Percentiles rank a stretch among this genome's conserved stretches.
phyloP scores from a whole-genome alignment of 1,140 invertebrate species.

The Bilobella aurantiaca region DNA sequence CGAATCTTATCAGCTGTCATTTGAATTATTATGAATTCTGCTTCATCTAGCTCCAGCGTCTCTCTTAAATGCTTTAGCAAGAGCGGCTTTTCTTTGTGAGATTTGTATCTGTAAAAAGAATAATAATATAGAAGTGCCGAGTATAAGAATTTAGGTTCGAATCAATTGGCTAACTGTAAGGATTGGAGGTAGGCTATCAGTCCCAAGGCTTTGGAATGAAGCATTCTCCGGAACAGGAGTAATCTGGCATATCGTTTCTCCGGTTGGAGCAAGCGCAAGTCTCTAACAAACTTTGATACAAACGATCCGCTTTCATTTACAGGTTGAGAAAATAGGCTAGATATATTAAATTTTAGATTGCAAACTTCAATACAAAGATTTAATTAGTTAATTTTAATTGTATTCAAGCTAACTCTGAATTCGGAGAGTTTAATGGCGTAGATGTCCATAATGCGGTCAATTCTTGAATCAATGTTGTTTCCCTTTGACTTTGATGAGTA shows the following conservation, averaged over 20 bases:
- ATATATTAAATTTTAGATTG: constrained; percentile 1
- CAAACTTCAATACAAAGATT: background rate
- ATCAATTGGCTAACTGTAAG: constrained; percentile 22
- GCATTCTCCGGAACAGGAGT: constrained; percentile 22
- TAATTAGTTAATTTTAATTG: background rate
- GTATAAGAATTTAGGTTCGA: background rate
- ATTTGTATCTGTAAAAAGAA: constrained; percentile 16
- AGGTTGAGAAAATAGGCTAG: constrained; percentile 22
- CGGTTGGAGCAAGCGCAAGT: constrained; percentile 18
- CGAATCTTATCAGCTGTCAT: constrained; percentile 31
- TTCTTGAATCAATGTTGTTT: constrained; percentile 21
- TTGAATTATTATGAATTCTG: constrained; percentile 30
- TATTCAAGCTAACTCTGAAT: constrained; percentile 31
- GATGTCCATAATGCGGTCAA: constrained; percentile 23
- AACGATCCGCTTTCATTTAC: constrained; percentile 27
- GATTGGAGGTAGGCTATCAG: constrained; percentile 28
- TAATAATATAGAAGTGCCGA: background rate
- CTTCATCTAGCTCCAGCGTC: constrained; percentile 23
- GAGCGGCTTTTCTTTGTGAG: constrained; percentile 15
- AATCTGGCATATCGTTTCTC: constrained; percentile 23
- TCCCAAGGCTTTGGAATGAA: constrained; percentile 27
- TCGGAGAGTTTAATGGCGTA: constrained; percentile 6
- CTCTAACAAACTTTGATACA: constrained; percentile 25
- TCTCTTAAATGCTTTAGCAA: constrained; percentile 18
- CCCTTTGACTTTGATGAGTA: constrained; percentile 16